These are phyloP conservation scores for Petrophora chlorosata DNA, from an alignment of 2,888 invertebrate genomes.

Conservation along the genomic window DNA sequence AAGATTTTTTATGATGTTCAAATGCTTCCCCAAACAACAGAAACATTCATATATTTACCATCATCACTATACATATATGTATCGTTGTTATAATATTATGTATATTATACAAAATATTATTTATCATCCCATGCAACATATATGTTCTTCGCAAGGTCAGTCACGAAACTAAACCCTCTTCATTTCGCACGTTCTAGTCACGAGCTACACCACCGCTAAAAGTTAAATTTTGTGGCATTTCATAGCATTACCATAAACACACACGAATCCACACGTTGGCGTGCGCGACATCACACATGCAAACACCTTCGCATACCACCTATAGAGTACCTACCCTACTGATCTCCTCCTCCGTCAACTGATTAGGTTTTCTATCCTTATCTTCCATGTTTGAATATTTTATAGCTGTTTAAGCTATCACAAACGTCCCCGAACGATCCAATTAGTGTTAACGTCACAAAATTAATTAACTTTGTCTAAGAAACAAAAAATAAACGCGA, in stretches of 20 bases:
- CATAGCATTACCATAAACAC: conserved; percentile 22
- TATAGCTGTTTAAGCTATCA: conserved; percentile 16
- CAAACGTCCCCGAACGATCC: conserved; percentile 28
- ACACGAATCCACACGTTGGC: conserved; percentile 19
- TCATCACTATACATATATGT: too few relatives aligned
- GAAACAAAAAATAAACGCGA: conserved; percentile 42
- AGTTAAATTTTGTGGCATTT: conserved; percentile 19
- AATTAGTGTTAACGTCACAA: conserved; percentile 41
- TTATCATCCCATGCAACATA: too few relatives aligned
- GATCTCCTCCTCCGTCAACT: conserved; percentile 75
- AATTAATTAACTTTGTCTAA: conserved; percentile 41
- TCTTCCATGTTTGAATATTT: conserved; percentile 51
- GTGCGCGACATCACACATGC: conserved; percentile 15
- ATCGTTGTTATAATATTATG: too few relatives aligned
- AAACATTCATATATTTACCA: too few relatives aligned
- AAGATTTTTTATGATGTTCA: too few relatives aligned
- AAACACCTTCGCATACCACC: conserved; percentile 12
- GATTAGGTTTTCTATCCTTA: conserved; percentile 57
- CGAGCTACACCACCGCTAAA: conserved; percentile 4
- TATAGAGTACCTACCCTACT: conserved; percentile 62
- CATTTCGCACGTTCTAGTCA: conserved; percentile 1
- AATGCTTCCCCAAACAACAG: too few relatives aligned
- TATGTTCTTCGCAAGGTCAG: background rate
- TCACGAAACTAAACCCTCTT: conserved; percentile 4
- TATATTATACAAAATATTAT: too few relatives aligned